phyloP scores from a whole-genome alignment of 2,113 vertebrate genomes.

The Chinchilla lanigera region DNA sequence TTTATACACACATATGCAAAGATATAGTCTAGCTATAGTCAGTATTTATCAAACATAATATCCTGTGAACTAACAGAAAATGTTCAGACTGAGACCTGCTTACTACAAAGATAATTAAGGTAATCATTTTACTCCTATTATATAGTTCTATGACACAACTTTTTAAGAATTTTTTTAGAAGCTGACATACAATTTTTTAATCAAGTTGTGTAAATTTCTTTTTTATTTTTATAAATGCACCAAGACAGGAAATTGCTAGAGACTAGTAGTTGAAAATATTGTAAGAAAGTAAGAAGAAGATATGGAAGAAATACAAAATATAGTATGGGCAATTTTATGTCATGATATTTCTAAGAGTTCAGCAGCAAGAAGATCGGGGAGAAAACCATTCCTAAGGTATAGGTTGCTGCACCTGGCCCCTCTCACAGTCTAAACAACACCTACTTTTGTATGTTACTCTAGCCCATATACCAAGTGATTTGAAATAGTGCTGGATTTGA shows the following conservation, averaged over 20 bases:
- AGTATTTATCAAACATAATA: background rate
- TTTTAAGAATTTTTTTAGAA: background rate
- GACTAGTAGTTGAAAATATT: background rate
- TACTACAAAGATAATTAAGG: background rate
- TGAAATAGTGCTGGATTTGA: background rate
- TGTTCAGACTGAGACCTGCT: background rate
- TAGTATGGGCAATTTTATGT: background rate
- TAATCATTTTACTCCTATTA: background rate
- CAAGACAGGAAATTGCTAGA: background rate
- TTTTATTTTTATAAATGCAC: background rate
- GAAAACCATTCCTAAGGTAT: background rate
- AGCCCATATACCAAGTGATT: background rate
- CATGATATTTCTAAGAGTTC: background rate
- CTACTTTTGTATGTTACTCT: background rate
- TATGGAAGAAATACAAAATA: background rate
- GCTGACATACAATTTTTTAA: background rate
- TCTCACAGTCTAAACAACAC: background rate
- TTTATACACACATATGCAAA: background rate
- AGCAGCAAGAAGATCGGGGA: background rate
- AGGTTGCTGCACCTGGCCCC: background rate
- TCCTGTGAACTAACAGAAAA: background rate
- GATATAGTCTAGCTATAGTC: background rate
- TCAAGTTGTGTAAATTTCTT: background rate
- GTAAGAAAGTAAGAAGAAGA: background rate
- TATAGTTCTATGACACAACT: background rate